Conservation (phyloP, 2,888 invertebrate species). For the Megamerina dolium region DNA sequence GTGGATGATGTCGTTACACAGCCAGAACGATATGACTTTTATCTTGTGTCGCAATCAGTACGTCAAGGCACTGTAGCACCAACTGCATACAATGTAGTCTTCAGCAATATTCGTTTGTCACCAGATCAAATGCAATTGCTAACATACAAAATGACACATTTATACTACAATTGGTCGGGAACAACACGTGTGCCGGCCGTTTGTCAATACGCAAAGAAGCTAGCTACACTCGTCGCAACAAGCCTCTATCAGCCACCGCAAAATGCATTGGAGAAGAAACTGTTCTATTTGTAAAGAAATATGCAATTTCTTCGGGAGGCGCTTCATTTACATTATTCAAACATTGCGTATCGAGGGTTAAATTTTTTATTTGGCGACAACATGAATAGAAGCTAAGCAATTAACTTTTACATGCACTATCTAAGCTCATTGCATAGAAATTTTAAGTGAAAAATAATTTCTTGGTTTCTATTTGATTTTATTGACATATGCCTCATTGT, state of each 20-base stretch:
- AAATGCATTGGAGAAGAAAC: conserved; percentile 56
- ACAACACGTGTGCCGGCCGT: conserved; percentile 85
- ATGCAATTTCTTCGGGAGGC: too few species aligned
- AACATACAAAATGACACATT: conserved; percentile 80
- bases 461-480: too few species aligned
- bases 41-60: conserved; percentile 79
- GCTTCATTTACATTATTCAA: too few species aligned
- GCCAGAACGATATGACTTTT: conserved; percentile 83
- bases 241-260: conserved; percentile 69
- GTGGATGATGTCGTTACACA: conserved; percentile 80
- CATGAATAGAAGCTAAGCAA: too few species aligned
- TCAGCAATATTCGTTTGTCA: conserved; percentile 61
- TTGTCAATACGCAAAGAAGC: conserved; percentile 90
- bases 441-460: too few species aligned
- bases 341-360: too few species aligned
- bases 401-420: too few species aligned
- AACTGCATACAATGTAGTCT: conserved; percentile 81
- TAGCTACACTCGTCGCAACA: conserved; percentile 83
- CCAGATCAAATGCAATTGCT: conserved; percentile 76
- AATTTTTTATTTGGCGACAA: too few species aligned
- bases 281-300: conserved; percentile 62
- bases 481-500: too few species aligned
- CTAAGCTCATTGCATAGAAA: too few species aligned
- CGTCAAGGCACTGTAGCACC: conserved; percentile 87
- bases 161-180: conserved; percentile 91